Evolutionary conservation across 1,140 invertebrate species (phyloP), one percentile per base, ranked within the genome.

Genomic region (Vollenhovia emeryi): DNA sequence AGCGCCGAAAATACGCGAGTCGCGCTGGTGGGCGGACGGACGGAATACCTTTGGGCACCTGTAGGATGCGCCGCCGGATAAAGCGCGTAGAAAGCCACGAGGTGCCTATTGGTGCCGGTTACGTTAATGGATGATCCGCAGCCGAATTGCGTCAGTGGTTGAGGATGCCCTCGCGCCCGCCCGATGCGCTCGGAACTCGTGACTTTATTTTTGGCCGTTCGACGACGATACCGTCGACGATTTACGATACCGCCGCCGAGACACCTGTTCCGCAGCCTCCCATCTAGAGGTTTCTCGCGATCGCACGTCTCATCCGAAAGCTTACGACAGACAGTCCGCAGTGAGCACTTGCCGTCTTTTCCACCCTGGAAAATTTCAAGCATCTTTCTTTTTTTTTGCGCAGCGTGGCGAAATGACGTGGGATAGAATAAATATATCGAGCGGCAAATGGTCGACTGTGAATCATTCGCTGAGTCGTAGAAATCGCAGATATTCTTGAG

Each of bases 261-360:
- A 89, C 88, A 89, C 88, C 88, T 89, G 88, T 89, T 89, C 87
- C 69, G 57, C 45, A n/a, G 75, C 85, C 64, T 85, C 69, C 57
- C 59, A 74, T 62, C 13, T 33, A 80, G 55, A 80, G 48, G 9
- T 36, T 73, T 36, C 78, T 30, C 30, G 24, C 64, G 7, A 55
- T n/a, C n/a, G 21, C 15, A 21, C 33, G 24, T 36, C 27, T 57
- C 57, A 57, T 71, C 8, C 45, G 15, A 68, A 68, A 52, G 1
- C 48, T 52, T 24, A 11, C 64, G 30, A 36, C 24, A 50, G 40
- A 33, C 40, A 33, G 2, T 40, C 27, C n/a, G n/a, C n/a, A n/a
- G n/a, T n/a, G n/a, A n/a, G n/a, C n/a, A 36, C 13, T 24, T 40
- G 6, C 27, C 18, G n/a, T 62, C 5, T 76, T 76, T 80, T 62